Evolutionary conservation across 1,140 invertebrate genomes (phyloP).

Genomic region (Saccostrea glomerata): DNA sequence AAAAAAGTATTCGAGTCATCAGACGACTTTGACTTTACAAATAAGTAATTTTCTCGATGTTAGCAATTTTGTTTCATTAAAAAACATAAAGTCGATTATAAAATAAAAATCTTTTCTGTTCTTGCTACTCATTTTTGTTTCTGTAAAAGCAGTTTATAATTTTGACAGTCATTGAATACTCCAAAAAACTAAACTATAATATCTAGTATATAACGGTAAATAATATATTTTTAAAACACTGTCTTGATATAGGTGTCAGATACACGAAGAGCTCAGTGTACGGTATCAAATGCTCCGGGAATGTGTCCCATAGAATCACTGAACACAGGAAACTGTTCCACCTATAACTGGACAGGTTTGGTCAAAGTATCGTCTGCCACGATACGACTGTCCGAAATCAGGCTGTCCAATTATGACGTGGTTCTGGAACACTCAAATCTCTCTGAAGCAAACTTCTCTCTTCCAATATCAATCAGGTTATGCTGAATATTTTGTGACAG

Average conservation of each 20-base stretch:
- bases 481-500: background rate
- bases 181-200: background rate
- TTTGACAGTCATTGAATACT: background rate
- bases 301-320: background rate
- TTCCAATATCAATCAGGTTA: background rate
- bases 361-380: constrained; percentile 10
- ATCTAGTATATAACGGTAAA: too few relatives aligned
- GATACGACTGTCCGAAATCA: background rate
- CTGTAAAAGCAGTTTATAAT: background rate
- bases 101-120: background rate
- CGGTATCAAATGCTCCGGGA: background rate
- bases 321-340: background rate
- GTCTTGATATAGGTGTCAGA: background rate
- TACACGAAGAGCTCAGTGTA: background rate
- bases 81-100: background rate
- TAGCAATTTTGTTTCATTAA: too few relatives aligned
- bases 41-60: too few relatives aligned
- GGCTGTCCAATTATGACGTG: background rate
- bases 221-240: too few relatives aligned
- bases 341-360: constrained; percentile 13
- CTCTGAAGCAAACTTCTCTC: background rate
- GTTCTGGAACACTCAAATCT: background rate
- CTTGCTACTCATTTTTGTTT: too few relatives aligned
- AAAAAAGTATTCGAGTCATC: too few relatives aligned
- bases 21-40: too few relatives aligned